Evolutionary conservation across 2,888 invertebrate species (phyloP), one percentile per base, ranked within the genome.

Genomic region (Heliothis peltigera): DNA sequence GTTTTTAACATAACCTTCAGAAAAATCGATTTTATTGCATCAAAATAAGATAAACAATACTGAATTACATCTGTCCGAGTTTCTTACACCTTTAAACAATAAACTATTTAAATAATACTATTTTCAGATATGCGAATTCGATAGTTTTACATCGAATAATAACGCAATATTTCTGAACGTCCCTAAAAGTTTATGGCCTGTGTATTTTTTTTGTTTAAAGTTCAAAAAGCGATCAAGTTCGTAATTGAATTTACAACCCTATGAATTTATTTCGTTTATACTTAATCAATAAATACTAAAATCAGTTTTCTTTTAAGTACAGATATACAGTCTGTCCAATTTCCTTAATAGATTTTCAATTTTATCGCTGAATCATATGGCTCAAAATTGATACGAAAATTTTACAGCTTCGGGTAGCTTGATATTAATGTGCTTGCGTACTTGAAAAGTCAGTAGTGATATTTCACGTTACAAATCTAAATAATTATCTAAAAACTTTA

Each of bases 61-160:
- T 4, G 2, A 2, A 1, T 39, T 48, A 48, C 17, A 39, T 42
- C 5, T 8, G 0, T 4, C 4, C 2, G 17, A 51, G 39, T 28
- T 17, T 8, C 8, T 44, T 22, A 63, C 71, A 72, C 70, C 70
- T 72, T 64, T 47, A 42, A 7, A 42, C 49, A 44, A 55, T 75
- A 72, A 71, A 62, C 25, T 56, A 64, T 18, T 32, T 4, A 32
- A 32, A 47, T 46, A 47, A 64, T 42, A 58, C 21, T 7, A 55
- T 21, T 51, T 43, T 69, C 42, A 22, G 17, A n/a, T 15, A 58
- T 44, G 32, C 56, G n/a, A 62, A 51, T 63, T 43, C 52, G 8
- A 61, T 71, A 44, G 42, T 64, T 63, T 47, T 48, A 55, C 64
- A 75, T 75, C 17, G 32, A 62, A 63, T 42, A 64, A 72, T 64